Evolutionary conservation across 2,797 vertebrate species (phyloP), one percentile per base, ranked within the genome.

Genomic region (Emys orbicularis): DNA sequence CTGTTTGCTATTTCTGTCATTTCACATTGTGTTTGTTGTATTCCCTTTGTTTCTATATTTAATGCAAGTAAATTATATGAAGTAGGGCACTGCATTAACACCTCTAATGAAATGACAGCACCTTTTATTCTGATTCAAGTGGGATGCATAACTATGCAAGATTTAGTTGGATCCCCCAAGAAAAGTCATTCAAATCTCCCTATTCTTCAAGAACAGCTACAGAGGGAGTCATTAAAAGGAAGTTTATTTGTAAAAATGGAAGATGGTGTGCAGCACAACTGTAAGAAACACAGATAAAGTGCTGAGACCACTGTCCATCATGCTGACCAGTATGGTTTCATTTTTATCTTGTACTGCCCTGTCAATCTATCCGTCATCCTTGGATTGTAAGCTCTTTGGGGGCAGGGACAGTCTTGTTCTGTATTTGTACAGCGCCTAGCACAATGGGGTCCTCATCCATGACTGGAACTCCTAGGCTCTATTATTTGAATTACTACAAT

Each of bases 261-360:
- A 74, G 68, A 74, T 72, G n/a, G n/a, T 25, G 21, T 7, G 2
- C 37, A 74, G 68, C n/a, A 25, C 68, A 41, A 21, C 7, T 23
- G 12, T 37, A 57, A 72, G 23, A 12, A 85, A 94, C 77, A 86
- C 19, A n/a, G 34, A 18, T 21, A 50, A 41, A 52, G 21, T 1
- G 11, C n/a, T 90, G 21, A 79, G 37, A 74, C 2, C 31, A n/a
- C 0, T 0, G 41, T 0, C 0, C 15, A 3, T 76, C 41, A 47
- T 29, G 12, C 25, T 76, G 23, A 76, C 72, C 13, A 47, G 25
- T 47, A 29, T 47, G 11, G 6, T 47, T 12, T 44, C 65, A 68
- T 68, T 68, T 68, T 68, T 37, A 21, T 37, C 65, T 37, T 37
- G 19, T 37, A 72, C n/a, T 29, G 41, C 37, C 68, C 13, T 47